phyloP scores from a whole-genome alignment of 1,140 invertebrate genomes.

The Drosophila persimilis region DNA sequence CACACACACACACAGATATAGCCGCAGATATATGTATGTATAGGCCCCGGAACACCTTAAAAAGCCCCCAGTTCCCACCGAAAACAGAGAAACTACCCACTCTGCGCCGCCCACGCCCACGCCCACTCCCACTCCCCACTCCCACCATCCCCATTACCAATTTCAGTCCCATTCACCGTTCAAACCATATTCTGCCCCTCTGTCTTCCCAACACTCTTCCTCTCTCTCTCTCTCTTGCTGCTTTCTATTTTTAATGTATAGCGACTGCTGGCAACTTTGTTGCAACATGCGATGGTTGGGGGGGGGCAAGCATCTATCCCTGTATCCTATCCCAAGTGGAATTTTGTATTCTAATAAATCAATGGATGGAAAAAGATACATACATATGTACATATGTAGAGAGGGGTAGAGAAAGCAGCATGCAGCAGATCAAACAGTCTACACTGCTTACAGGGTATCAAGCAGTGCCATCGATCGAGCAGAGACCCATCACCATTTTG shows the following conservation, averaged over 20 bases:
- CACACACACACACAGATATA: background rate
- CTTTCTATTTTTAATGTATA: slow-evolving; percentile 40
- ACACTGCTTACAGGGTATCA: too few species aligned
- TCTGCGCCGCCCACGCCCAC: slow-evolving; percentile 26
- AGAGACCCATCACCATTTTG: slow-evolving; percentile 3
- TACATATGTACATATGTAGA: too few species aligned
- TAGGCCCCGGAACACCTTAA: slow-evolving; percentile 35
- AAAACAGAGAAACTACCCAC: slow-evolving; percentile 30
- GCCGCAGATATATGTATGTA: slow-evolving; percentile 4
- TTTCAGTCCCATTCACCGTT: slow-evolving; percentile 22
- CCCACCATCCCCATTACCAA: background rate
- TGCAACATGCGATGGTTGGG: too few species aligned
- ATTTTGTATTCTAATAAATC: too few species aligned
- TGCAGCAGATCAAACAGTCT: too few species aligned
- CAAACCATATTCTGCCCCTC: slow-evolving; percentile 13
- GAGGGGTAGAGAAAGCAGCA: too few species aligned
- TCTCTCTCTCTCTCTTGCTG: slow-evolving; percentile 5
- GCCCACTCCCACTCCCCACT: background rate
- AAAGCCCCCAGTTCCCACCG: slow-evolving; percentile 28
- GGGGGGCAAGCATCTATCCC: too few species aligned
- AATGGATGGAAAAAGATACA: too few species aligned
- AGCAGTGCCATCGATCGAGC: slow-evolving; percentile 10
- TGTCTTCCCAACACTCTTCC: background rate
- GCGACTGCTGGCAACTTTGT: slow-evolving; percentile 24
- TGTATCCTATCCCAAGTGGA: too few species aligned